A percentile compares a stretch with the other conserved stretches of the same genome.
phyloP scores from a whole-genome alignment of 2,888 invertebrate species.

The Platycheirus rosarum region DNA sequence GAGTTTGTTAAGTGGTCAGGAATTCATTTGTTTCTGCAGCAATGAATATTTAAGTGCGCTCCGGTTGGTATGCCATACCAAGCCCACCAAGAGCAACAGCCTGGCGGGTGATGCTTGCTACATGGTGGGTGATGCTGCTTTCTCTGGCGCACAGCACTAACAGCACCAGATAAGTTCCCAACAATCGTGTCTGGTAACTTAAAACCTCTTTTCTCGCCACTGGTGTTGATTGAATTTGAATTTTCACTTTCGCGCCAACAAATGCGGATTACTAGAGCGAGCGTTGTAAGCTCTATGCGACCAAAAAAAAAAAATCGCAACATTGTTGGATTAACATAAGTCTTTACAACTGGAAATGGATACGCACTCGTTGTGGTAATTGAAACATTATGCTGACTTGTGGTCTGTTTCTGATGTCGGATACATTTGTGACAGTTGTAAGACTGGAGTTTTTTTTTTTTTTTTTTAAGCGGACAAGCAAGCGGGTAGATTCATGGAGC shows the following conservation, averaged over 20 bases:
- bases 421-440: slow-evolving; percentile 62
- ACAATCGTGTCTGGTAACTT: slow-evolving; percentile 51
- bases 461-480: slow-evolving; percentile 41
- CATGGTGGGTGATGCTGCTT: slow-evolving; percentile 40
- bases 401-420: slow-evolving; percentile 48
- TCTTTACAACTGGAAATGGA: slow-evolving; percentile 58
- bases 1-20: slow-evolving; percentile 70
- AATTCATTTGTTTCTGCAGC: slow-evolving; percentile 67
- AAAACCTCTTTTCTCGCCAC: slow-evolving; percentile 58
- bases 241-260: slow-evolving; percentile 66
- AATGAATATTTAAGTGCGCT: slow-evolving; percentile 52
- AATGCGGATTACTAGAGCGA: slow-evolving; percentile 53
- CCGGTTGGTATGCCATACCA: not conserved
- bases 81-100: not conserved
- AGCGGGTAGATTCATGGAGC: slow-evolving; percentile 12
- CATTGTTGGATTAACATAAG: slow-evolving; percentile 61
- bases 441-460: slow-evolving; percentile 7
- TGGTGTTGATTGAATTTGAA: slow-evolving; percentile 67
- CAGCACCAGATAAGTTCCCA: slow-evolving; percentile 33
- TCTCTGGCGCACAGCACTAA: slow-evolving; percentile 7
- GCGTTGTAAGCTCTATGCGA: slow-evolving; percentile 37
- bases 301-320: slow-evolving; percentile 43
- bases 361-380: slow-evolving; percentile 72
- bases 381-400: slow-evolving; percentile 68
- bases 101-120: not conserved